These are phyloP conservation scores for Austrolebias charrua DNA, from an alignment of 2,797 vertebrate genomes.

Conservation along the genomic window DNA sequence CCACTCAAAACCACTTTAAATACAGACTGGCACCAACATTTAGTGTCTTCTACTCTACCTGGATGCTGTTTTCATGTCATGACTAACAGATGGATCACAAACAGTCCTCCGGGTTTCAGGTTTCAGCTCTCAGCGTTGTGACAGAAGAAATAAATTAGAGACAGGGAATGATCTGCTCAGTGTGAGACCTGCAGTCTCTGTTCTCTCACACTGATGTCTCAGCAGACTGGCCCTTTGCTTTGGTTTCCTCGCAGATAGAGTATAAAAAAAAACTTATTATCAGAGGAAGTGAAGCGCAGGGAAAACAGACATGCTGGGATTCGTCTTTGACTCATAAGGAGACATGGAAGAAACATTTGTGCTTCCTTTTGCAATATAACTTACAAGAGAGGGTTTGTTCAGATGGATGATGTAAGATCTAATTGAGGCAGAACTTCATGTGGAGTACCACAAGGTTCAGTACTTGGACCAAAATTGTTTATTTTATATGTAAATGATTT, in stretches of 20 bases:
- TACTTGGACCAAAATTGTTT: too few species aligned
- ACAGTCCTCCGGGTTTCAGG: neutral
- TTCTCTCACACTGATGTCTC: conserved; percentile 4
- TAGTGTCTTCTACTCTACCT: too few species aligned
- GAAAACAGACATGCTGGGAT: conserved; percentile 14
- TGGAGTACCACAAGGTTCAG: too few species aligned
- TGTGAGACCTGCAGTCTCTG: conserved; percentile 1
- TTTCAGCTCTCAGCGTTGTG: neutral
- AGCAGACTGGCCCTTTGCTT: conserved; percentile 1
- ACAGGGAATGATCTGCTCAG: neutral
- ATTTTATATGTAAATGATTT: too few species aligned
- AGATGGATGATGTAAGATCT: too few species aligned
- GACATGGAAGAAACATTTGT: neutral
- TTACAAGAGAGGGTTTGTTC: neutral
- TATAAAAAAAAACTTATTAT: conserved; percentile 19
- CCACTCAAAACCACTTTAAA: too few species aligned
- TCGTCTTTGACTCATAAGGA: conserved; percentile 1
- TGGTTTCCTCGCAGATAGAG: conserved; percentile 5
- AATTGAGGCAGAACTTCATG: too few species aligned
- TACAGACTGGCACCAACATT: too few species aligned
- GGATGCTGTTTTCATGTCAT: neutral
- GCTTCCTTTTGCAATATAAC: conserved; percentile 3
- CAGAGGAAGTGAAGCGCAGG: conserved; percentile 26
- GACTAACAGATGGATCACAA: neutral
- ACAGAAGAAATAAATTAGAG: neutral